Conservation (phyloP, 2,888 invertebrate species). For the Malacosoma neustria region DNA sequence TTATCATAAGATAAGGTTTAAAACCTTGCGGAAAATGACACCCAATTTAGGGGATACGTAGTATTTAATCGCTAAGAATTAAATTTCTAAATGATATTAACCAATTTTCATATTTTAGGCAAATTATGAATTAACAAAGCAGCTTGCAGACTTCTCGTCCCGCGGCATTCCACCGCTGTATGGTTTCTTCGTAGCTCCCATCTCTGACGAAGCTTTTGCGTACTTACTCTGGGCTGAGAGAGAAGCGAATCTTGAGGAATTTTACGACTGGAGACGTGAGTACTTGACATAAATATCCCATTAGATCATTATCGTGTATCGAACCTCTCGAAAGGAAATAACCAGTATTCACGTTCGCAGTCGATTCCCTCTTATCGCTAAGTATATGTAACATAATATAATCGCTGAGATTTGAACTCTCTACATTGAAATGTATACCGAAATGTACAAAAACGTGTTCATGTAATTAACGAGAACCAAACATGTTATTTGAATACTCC, state of each 20-base stretch:
- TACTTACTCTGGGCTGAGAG: constrained; percentile 36
- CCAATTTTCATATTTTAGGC: constrained; percentile 25
- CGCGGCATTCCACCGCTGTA: constrained; percentile 35
- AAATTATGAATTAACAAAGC: constrained; percentile 28
- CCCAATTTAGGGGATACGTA: too few species aligned
- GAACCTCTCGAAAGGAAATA: not conserved
- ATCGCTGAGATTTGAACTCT: too few species aligned
- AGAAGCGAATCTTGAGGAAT: constrained; percentile 23
- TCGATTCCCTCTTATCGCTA: not conserved
- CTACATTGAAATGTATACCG: too few species aligned
- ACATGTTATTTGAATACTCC: too few species aligned
- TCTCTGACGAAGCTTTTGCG: constrained; percentile 27
- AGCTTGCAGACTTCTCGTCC: constrained; percentile 30
- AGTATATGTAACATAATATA: too few species aligned
- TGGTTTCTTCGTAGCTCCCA: constrained; percentile 26
- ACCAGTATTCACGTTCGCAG: too few species aligned
- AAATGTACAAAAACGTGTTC: too few species aligned
- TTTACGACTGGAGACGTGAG: constrained; percentile 36
- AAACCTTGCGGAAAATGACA: too few species aligned
- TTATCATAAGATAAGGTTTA: too few species aligned
- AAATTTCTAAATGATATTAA: not conserved
- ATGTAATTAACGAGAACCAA: too few species aligned
- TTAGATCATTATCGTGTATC: not conserved
- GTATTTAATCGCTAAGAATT: too few species aligned
- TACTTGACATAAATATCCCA: constrained; percentile 10